phyloP scores from a whole-genome alignment of 2,797 vertebrate genomes.

The Morus bassanus region DNA sequence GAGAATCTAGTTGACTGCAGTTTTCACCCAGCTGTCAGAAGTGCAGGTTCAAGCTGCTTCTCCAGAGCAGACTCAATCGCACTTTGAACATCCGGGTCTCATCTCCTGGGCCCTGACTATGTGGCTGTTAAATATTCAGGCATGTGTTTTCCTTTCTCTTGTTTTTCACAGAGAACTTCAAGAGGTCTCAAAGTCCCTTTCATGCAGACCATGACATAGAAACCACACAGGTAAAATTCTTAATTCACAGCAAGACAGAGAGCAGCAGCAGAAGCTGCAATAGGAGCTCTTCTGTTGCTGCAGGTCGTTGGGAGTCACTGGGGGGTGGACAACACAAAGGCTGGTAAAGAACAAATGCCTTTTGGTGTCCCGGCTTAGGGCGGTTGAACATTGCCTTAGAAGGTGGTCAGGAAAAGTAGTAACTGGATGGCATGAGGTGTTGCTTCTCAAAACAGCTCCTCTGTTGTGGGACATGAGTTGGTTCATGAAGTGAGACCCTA shows the following conservation, averaged over 20 bases:
- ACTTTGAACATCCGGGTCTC: background rate
- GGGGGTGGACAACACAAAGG: background rate
- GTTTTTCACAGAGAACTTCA: background rate
- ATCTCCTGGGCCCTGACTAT: background rate
- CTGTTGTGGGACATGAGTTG: background rate
- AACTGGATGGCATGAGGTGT: background rate
- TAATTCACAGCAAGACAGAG: background rate
- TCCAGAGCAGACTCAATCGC: background rate
- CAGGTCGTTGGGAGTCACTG: background rate
- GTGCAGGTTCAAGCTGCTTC: background rate
- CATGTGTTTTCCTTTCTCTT: background rate
- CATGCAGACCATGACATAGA: background rate
- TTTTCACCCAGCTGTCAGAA: slow-evolving; percentile 10
- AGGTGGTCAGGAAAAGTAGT: background rate
- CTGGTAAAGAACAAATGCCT: background rate
- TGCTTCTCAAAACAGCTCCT: background rate
- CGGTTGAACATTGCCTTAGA: background rate
- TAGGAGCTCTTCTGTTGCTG: background rate
- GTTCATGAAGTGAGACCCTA: background rate
- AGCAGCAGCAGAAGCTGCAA: background rate
- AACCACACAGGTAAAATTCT: background rate
- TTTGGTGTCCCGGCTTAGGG: background rate
- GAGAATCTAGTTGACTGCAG: background rate
- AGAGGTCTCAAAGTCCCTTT: background rate
- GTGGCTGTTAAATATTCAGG: background rate